Evolutionary conservation across 2,113 vertebrate species (phyloP).

Genomic region (Speoplatyrhinus poulsoni): DNA sequence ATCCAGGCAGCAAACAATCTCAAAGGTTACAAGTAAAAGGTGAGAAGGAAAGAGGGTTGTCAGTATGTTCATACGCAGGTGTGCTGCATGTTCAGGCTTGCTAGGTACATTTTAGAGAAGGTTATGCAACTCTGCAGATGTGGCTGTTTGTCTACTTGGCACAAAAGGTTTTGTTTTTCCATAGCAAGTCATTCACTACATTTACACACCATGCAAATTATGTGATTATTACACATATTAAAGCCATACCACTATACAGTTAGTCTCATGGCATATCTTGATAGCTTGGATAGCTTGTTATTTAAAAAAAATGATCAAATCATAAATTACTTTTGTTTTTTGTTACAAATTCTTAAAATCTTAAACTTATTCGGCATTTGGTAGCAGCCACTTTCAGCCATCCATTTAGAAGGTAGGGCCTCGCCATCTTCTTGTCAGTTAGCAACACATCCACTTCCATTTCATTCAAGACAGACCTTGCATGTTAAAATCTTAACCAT

Average conservation of each 20-base stretch:
- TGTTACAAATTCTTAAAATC: constrained; percentile 17
- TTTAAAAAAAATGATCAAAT: too few species aligned
- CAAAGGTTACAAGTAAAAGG: constrained; percentile 35
- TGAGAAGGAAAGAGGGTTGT: constrained; percentile 2
- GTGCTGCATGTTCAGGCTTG: not conserved
- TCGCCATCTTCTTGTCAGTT: not conserved
- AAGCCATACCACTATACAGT: too few species aligned
- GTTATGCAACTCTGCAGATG: not conserved
- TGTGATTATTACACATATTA: too few species aligned
- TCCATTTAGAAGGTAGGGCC: not conserved
- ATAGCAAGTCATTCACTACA: too few species aligned
- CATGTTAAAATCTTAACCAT: not conserved
- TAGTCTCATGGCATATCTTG: too few species aligned
- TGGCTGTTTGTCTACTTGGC: too few species aligned
- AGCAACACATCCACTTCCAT: not conserved
- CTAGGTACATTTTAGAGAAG: not conserved
- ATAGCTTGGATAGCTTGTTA: too few species aligned
- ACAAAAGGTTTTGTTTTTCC: too few species aligned
- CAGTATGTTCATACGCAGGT: not conserved
- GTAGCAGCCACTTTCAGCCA: too few species aligned
- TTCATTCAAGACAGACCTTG: not conserved
- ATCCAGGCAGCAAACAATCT: constrained; percentile 36
- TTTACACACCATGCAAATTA: too few species aligned
- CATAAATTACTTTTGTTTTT: not conserved
- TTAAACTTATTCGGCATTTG: too few species aligned